Evolutionary conservation across 2,888 invertebrate species (phyloP), one percentile per base, ranked within the genome.

Genomic region (Mesorhabditis sp.): DNA sequence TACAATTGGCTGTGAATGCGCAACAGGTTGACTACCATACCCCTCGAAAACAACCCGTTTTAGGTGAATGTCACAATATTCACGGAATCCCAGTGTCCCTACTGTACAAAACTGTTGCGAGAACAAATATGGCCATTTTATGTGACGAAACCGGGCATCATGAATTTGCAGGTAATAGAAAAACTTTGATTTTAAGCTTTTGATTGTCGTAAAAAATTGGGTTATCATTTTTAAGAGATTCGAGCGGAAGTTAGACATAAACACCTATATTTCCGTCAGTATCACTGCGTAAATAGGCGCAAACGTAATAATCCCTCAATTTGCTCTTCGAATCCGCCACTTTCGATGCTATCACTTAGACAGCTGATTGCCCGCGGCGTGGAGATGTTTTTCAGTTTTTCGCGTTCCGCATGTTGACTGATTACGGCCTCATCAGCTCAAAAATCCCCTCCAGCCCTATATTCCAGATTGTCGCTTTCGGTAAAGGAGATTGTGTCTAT

Each of bases 71-170:
- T 83, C 66, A 83, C 82, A 2, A 77, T 84, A 61, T 84, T 84
- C 77, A 81, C 80, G 43, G 84, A 84, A 73, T 84, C 84, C 4
- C 84, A 84, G 71, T 84, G 84, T 69, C 84, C 84, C 4, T 84
- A 81, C 74, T 84, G 84, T 72, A 84, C 84, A 13, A 75, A 79
- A 42, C 68, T 84, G 66, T 72, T 84, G 43, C 72, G 84, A n/a
- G 84, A 84, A 69, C 84, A 84, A 69, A 77, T 84, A 69, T 84
- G 84, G 84, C 84, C 85, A 62, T 83, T 84, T 72, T 83, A 84
- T 67, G 82, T 80, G 41, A 77, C 79, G 41, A 73, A 79, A 69
- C 84, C 83, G 1, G 84, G 84, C 63, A 81, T 84, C 62, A 83
- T 85, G 81, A 84, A 84, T 70, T 70, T 84, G 5, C 84, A 84